Percentiles rank a stretch among this genome's conserved stretches.
Conservation (phyloP, 2,888 invertebrate genomes). For the Cremastinae sp. region DNA sequence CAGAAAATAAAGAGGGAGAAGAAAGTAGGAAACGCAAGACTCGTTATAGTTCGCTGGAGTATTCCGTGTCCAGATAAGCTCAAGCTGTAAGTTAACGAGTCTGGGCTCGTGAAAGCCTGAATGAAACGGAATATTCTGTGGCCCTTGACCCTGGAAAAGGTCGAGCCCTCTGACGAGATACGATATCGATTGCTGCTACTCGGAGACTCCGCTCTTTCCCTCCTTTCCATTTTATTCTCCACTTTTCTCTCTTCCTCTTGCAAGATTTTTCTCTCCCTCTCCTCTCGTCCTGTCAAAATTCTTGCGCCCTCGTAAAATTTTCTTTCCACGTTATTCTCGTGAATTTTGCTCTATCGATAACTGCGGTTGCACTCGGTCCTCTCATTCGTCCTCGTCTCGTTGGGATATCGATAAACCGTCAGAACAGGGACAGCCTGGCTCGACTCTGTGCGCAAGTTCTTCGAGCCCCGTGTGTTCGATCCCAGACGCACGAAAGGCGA, state of each 20-base stretch:
- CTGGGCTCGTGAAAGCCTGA: constrained; percentile 33
- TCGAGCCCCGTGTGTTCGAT: not conserved
- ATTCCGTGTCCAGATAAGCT: constrained; percentile 35
- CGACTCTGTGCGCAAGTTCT: constrained; percentile 26
- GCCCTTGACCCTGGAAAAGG: constrained; percentile 65
- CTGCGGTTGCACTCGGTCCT: constrained; percentile 21
- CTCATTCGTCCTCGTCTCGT: constrained; percentile 9
- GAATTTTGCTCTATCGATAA: constrained; percentile 7
- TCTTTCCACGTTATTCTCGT: not conserved
- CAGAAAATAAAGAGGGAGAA: constrained; percentile 1
- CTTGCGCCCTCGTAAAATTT: not conserved
- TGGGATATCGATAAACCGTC: constrained; percentile 39
- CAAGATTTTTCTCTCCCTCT: not conserved
- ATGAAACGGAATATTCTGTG: constrained; percentile 44
- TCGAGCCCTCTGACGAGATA: constrained; percentile 53
- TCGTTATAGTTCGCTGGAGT: constrained; percentile 36
- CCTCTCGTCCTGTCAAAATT: not conserved
- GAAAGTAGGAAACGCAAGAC: constrained; percentile 40
- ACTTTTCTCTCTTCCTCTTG: constrained; percentile 4
- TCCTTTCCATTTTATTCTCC: constrained; percentile 20
- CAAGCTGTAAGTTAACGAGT: constrained; percentile 47
- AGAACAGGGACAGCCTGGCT: not conserved
- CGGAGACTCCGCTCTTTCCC: not conserved
- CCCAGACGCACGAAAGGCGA: constrained; percentile 2
- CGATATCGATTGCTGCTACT: constrained; percentile 57